A percentile compares a stretch with the other conserved stretches of the same genome.
These are phyloP conservation scores for Kryptopterus vitreolus DNA, from an alignment of 2,797 vertebrate species.

Conservation along the genomic window DNA sequence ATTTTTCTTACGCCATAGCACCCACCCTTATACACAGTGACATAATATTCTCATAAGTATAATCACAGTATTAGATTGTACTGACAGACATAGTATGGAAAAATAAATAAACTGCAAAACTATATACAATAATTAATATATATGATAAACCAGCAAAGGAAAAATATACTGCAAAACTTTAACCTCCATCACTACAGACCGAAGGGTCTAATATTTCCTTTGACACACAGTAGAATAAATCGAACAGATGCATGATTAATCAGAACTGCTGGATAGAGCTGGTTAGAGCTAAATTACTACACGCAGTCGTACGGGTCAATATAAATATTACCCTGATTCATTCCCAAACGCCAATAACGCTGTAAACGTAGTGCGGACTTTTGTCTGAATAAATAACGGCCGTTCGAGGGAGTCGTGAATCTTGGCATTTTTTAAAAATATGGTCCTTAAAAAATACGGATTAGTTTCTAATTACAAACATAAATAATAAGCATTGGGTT, in stretches of 20 bases:
- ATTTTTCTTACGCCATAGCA: not conserved
- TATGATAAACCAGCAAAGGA: not conserved
- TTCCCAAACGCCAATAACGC: constrained; percentile 1
- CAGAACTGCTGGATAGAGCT: not conserved
- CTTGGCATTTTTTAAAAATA: not conserved
- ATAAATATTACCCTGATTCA: constrained; percentile 29
- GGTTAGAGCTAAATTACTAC: constrained; percentile 25
- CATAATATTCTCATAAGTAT: not conserved
- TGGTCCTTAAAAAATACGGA: not conserved
- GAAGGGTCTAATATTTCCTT: constrained; percentile 18
- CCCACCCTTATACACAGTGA: not conserved
- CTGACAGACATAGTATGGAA: not conserved
- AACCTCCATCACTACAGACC: not conserved
- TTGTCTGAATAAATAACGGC: constrained; percentile 23
- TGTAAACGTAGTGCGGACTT: not conserved
- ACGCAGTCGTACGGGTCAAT: constrained; percentile 15
- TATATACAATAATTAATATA: constrained; percentile 1
- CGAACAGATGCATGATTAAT: constrained; percentile 18
- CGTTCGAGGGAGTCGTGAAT: not conserved
- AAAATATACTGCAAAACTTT: not conserved
- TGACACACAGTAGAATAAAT: not conserved
- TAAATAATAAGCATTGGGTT: not conserved
- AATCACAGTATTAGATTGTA: not conserved
- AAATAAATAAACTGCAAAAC: not conserved
- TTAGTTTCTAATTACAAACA: not conserved